Percentiles rank a stretch among this genome's conserved stretches.
Evolutionary conservation across 2,888 invertebrate genomes (phyloP).

Genomic region (Lepidocyrtoides sp.): DNA sequence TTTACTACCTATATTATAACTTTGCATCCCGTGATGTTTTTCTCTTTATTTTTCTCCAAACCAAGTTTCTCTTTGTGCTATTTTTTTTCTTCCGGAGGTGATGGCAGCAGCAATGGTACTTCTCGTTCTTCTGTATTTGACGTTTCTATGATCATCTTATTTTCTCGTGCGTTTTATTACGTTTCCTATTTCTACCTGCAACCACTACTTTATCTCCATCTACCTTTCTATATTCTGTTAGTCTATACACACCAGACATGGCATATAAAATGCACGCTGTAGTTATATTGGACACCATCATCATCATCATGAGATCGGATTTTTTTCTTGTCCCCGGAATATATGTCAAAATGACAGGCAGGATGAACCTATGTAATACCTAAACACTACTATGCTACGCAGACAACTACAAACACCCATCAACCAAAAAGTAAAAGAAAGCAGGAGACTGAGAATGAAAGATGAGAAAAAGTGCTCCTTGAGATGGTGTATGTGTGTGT

Average conservation of each 20-base stretch:
- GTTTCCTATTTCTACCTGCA: constrained; percentile 27
- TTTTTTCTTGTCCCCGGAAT: constrained; percentile 56
- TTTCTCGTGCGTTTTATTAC: constrained; percentile 57
- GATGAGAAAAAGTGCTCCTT: constrained; percentile 53
- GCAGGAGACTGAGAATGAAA: constrained; percentile 57
- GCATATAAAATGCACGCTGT: background rate
- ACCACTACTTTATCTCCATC: constrained; percentile 5
- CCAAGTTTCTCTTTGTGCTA: background rate
- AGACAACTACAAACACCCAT: constrained; percentile 26
- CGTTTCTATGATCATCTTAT: constrained; percentile 65
- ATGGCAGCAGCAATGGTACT: background rate
- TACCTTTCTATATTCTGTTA: background rate
- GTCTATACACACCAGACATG: background rate
- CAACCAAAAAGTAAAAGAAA: constrained; percentile 24
- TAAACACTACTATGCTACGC: background rate
- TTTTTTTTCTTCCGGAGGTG: constrained; percentile 42
- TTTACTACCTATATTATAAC: constrained; percentile 8
- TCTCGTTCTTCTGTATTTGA: constrained; percentile 57
- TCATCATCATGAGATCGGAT: background rate
- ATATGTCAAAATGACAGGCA: constrained; percentile 75
- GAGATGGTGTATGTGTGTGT: constrained; percentile 1
- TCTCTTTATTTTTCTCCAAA: background rate
- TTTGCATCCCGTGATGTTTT: background rate
- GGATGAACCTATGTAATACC: constrained; percentile 65
- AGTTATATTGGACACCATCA: background rate